Evolutionary conservation across 2,797 vertebrate species (phyloP), one percentile per base, ranked within the genome.

Genomic region (Acipenser ruthenus): DNA sequence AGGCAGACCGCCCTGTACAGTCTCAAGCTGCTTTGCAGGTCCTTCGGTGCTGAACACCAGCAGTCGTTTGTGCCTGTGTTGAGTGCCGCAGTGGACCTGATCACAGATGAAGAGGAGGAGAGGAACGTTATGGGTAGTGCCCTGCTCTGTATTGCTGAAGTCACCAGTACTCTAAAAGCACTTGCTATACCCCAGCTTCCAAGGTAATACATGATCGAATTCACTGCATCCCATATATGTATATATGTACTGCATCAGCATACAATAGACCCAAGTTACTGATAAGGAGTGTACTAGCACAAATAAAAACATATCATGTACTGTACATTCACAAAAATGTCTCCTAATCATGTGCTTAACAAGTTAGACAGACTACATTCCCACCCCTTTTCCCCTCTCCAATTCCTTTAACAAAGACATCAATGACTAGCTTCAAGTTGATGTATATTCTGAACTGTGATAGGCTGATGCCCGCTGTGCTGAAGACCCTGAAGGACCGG

Each of bases 1-100:
- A 88, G 96, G 8, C 97, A 99, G 82, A 97, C 94, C 0, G 96
- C 97, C 6, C 85, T 99, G 51, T 97, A 92, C 77, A 94, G 93
- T 68, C 88, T 99, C 48, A 99, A 98, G 73, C 88, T 99, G 58
- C 84, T 99, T 2, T 97, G 97, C 75, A 95, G 89, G 82, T 87
- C 82, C 65, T 95, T 98, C 7, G 95, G 95, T 64, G 49, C 83
- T 0, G 68, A 65, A 72, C 88, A 92, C 72, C 85, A 84, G 62
- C 69, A 83, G 2, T 72, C 75, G 0, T 98, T 99, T 56, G 69
- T 93, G 8, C 88, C 91, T 0, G 93, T 96, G 61, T 83, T 99
- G 72, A 82, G 62, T 67, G 74, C 68, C 4, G 77, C 84, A 0
- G 75, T 94, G 68, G 86, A 89, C 8, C 71, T 98, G 1, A 79